Conservation (phyloP, 2,888 invertebrate genomes). For the Junonia oenone region DNA sequence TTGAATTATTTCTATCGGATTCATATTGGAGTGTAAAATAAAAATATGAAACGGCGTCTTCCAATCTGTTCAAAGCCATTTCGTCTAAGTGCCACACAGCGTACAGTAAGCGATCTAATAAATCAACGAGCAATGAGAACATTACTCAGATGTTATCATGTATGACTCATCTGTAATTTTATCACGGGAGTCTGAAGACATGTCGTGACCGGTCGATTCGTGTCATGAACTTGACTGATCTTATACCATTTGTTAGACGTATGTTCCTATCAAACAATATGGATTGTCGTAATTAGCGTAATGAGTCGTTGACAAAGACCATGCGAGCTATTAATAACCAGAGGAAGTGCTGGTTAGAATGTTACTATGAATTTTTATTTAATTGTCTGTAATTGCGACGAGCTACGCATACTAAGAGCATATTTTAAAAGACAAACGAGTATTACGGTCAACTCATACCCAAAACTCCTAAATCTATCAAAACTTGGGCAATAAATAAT, state of each 20-base stretch:
- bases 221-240: constrained; percentile 69
- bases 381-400: constrained; percentile 17
- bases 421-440: constrained; percentile 7
- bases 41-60: neutral
- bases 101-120: constrained; percentile 41
- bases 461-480: neutral
- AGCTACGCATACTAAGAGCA: neutral
- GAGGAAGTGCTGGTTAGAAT: constrained; percentile 16
- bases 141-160: constrained; percentile 41
- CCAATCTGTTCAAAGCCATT: constrained; percentile 9
- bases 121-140: constrained; percentile 52
- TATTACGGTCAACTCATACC: neutral
- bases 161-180: constrained; percentile 60
- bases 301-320: constrained; percentile 46
- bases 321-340: constrained; percentile 14
- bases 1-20: neutral
- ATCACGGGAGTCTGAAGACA: constrained; percentile 54
- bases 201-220: constrained; percentile 69
- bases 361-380: constrained; percentile 19
- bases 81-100: constrained; percentile 12
- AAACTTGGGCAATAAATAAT: neutral
- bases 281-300: constrained; percentile 51
- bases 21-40: neutral
- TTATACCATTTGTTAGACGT: constrained; percentile 52
- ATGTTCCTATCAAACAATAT: constrained; percentile 54